Percentiles rank a stretch among this genome's conserved stretches.
Evolutionary conservation across 2,888 invertebrate species (phyloP).

Genomic region (Esperia sulphurella): DNA sequence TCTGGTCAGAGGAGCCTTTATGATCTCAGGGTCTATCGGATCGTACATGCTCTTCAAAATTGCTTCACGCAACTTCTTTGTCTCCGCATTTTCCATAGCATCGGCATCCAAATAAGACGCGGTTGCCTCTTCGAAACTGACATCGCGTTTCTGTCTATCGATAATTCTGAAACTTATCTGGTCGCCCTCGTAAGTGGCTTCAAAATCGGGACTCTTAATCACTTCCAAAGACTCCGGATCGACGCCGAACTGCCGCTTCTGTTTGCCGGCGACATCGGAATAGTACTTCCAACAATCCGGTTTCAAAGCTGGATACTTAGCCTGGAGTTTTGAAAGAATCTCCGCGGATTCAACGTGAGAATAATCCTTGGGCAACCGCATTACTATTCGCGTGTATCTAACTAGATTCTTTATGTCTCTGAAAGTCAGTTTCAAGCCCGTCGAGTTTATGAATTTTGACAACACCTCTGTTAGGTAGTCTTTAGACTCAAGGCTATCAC

Average conservation of each 20-base stretch:
- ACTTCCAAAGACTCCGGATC: slow-evolving; percentile 62
- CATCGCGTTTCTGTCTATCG: slow-evolving; percentile 59
- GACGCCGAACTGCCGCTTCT: slow-evolving; percentile 67
- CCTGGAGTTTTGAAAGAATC: slow-evolving; percentile 45
- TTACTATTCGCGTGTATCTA: slow-evolving; percentile 60
- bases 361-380: slow-evolving; percentile 55
- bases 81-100: slow-evolving; percentile 22
- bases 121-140: slow-evolving; percentile 40
- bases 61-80: slow-evolving; percentile 35
- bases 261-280: slow-evolving; percentile 65
- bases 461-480: slow-evolving; percentile 59
- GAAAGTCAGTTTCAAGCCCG: slow-evolving; percentile 57
- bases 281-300: slow-evolving; percentile 68
- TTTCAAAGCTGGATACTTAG: slow-evolving; percentile 51
- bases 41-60: slow-evolving; percentile 48
- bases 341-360: slow-evolving; percentile 55
- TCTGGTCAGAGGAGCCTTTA: slow-evolving; percentile 45
- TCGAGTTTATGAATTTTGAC: slow-evolving; percentile 59
- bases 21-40: slow-evolving; percentile 46
- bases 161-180: slow-evolving; percentile 54
- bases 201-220: slow-evolving; percentile 53
- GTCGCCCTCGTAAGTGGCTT: slow-evolving; percentile 50
- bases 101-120: slow-evolving; percentile 13
- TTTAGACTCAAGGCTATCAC: slow-evolving; percentile 67
- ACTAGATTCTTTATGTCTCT: slow-evolving; percentile 54